Conservation (phyloP, 2,797 vertebrate species). For the Alfaro cultratus region DNA sequence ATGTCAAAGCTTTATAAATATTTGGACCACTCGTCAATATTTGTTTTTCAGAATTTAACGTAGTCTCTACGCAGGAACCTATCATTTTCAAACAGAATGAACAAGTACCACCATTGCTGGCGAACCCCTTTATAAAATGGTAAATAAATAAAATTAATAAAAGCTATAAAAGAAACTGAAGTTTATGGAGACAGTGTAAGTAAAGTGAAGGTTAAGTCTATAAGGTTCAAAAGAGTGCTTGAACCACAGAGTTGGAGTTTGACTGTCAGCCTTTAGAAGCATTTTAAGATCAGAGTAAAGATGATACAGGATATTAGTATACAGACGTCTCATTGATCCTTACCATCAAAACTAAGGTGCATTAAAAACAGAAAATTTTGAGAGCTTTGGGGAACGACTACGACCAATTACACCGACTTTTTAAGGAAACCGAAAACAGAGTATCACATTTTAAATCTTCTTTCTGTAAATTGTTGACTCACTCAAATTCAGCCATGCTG, state of each 20-base stretch:
- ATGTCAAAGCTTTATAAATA: background rate
- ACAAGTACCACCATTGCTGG: background rate
- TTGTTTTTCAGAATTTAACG: background rate
- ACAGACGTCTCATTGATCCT: background rate
- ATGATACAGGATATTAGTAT: background rate
- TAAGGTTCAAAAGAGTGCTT: background rate
- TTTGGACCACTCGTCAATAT: background rate
- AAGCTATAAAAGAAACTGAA: background rate
- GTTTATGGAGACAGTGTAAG: background rate
- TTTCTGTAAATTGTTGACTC: conserved; percentile 3
- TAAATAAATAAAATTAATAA: too few species aligned
- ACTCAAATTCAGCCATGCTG: conserved; percentile 5
- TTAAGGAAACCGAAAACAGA: background rate
- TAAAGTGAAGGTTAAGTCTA: background rate
- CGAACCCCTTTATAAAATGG: background rate
- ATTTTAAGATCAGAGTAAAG: background rate
- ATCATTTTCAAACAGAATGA: background rate
- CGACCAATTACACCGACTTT: background rate
- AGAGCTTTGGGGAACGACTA: background rate
- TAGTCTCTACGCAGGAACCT: background rate
- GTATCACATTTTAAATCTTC: background rate
- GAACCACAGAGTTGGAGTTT: background rate
- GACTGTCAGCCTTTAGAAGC: background rate
- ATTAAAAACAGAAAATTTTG: background rate
- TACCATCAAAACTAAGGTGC: background rate